These are phyloP conservation scores for Leptinotarsa lineolata DNA, from an alignment of 1,140 invertebrate genomes.

Conservation along the genomic window DNA sequence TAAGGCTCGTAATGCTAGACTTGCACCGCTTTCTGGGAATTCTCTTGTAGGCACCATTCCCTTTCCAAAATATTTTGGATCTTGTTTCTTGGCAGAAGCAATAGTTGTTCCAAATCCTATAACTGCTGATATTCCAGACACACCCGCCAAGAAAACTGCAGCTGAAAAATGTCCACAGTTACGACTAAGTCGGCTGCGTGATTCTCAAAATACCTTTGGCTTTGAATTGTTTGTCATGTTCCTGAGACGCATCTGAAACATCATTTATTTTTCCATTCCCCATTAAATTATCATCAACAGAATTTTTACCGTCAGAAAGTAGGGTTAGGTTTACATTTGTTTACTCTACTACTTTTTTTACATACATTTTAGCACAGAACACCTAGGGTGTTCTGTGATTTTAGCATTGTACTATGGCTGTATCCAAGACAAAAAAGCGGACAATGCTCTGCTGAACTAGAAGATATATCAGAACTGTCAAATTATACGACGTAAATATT, in stretches of 20 bases:
- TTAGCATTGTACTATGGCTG: no score
- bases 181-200: background rate
- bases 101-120: conserved; percentile 82
- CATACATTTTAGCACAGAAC: no score
- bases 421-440: no score
- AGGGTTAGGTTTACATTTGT: no score
- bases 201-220: conserved; percentile 21
- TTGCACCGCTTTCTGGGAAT: conserved; percentile 74
- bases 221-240: conserved; percentile 22
- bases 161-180: conserved; percentile 59
- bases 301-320: no score
- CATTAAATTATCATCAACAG: background rate
- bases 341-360: no score
- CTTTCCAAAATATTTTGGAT: conserved; percentile 79
- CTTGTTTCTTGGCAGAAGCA: conserved; percentile 75
- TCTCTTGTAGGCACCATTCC: conserved; percentile 68
- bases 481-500: no score
- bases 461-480: no score
- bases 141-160: conserved; percentile 73
- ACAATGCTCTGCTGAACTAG: no score
- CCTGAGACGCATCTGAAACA: background rate
- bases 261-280: background rate
- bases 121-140: conserved; percentile 79
- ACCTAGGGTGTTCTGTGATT: no score
- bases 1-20: conserved; percentile 80